phyloP scores from a whole-genome alignment of 1,140 invertebrate species.

The Paraescarpia echinospica region DNA sequence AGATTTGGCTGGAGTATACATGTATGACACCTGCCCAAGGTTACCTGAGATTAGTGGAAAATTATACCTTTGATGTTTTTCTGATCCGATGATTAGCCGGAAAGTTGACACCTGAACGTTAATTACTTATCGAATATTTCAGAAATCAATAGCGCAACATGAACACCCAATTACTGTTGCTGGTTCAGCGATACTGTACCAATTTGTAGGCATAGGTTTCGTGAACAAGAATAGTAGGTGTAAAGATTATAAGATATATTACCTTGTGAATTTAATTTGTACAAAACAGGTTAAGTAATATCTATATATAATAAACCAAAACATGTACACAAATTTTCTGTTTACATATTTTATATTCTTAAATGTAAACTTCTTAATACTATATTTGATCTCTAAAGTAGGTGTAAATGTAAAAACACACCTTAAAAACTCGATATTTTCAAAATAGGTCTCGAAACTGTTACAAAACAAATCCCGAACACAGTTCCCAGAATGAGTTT shows the following conservation, averaged over 20 bases:
- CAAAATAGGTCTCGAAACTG: no score
- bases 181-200: neutral
- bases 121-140: neutral
- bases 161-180: neutral
- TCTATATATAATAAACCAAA: no score
- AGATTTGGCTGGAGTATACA: neutral
- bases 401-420: no score
- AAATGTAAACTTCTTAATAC: no score
- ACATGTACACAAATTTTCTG: no score
- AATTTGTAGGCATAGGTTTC: neutral
- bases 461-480: no score
- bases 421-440: no score
- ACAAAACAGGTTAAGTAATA: no score
- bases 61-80: neutral
- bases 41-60: neutral
- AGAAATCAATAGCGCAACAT: neutral
- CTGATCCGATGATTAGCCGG: neutral
- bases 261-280: no score
- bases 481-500: no score
- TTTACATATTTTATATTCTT: no score
- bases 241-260: neutral
- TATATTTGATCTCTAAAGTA: no score
- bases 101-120: neutral
- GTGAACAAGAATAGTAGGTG: neutral
- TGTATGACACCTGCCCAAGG: neutral